Conservation (phyloP, 2,888 invertebrate genomes). For the Frankliniella fusca region DNA sequence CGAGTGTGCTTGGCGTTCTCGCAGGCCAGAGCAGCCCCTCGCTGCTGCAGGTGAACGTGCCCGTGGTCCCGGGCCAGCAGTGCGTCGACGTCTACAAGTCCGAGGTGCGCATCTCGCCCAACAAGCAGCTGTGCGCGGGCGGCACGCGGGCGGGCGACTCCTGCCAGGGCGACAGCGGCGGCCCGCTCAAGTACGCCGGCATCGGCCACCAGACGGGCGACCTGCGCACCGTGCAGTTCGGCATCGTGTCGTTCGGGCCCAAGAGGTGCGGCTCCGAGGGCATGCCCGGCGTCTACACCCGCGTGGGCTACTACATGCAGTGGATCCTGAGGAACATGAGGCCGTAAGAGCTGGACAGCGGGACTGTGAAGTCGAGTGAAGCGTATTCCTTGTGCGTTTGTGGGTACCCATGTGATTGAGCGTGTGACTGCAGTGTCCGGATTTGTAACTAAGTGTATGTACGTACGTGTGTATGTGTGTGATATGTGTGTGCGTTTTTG, state of each 20-base stretch:
- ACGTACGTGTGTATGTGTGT: background rate
- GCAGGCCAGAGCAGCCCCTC: slow-evolving; percentile 30
- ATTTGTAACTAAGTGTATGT: background rate
- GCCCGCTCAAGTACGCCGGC: slow-evolving; percentile 37
- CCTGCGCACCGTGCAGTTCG: slow-evolving; percentile 36
- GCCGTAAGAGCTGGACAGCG: slow-evolving; percentile 1
- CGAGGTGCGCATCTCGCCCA: slow-evolving; percentile 32
- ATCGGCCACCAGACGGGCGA: slow-evolving; percentile 3
- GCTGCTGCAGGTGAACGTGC: slow-evolving; percentile 34
- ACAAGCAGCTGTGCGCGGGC: slow-evolving; percentile 35
- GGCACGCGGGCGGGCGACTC: slow-evolving; percentile 33
- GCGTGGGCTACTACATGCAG: slow-evolving; percentile 36
- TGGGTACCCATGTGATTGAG: background rate
- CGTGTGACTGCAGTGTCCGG: background rate
- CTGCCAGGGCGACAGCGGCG: slow-evolving; percentile 36
- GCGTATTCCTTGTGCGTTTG: background rate
- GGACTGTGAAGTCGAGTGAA: background rate
- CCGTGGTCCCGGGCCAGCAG: slow-evolving; percentile 33
- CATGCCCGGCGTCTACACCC: slow-evolving; percentile 39
- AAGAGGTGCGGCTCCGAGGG: slow-evolving; percentile 37
- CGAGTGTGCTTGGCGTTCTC: too few relatives aligned
- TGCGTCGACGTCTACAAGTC: slow-evolving; percentile 36
- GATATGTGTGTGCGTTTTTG: background rate
- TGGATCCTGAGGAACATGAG: slow-evolving; percentile 37
- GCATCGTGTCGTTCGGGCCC: slow-evolving; percentile 40